Percentiles rank a stretch among this genome's conserved stretches.
These are phyloP conservation scores for Rhinella marina DNA, from an alignment of 2,797 vertebrate genomes.

Conservation along the genomic window DNA sequence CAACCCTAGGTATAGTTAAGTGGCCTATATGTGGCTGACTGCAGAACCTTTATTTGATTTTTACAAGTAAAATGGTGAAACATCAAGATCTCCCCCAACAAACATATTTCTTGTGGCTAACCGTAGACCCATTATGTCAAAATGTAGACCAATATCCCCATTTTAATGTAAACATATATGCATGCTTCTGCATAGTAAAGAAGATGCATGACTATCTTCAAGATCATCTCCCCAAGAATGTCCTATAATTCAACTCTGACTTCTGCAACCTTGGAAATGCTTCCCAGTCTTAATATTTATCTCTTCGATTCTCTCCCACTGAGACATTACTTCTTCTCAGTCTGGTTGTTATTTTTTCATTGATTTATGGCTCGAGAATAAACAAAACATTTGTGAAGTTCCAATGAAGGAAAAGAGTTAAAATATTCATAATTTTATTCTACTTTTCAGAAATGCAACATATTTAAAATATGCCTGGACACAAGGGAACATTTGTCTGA, in stretches of 20 bases:
- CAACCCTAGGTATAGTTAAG: not conserved
- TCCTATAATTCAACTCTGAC: slow-evolving; percentile 62
- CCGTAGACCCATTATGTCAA: slow-evolving; percentile 20
- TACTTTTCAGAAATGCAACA: slow-evolving; percentile 3
- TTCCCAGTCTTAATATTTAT: slow-evolving; percentile 60
- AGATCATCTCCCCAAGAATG: slow-evolving; percentile 51
- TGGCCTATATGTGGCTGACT: not conserved
- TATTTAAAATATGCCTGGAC: not conserved
- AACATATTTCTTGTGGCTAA: not conserved
- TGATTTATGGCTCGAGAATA: slow-evolving; percentile 56
- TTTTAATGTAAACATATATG: not conserved
- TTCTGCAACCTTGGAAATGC: slow-evolving; percentile 53
- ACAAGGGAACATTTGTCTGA: slow-evolving; percentile 9
- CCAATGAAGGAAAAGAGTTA: slow-evolving; percentile 46
- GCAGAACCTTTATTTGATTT: not conserved
- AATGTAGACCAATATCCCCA: slow-evolving; percentile 2
- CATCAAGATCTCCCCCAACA: not conserved
- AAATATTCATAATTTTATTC: slow-evolving; percentile 50
- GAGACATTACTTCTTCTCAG: slow-evolving; percentile 50
- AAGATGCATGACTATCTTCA: slow-evolving; percentile 42
- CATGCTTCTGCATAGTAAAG: slow-evolving; percentile 19
- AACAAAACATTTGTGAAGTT: slow-evolving; percentile 50
- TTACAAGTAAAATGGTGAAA: not conserved
- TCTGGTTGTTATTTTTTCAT: slow-evolving; percentile 56
- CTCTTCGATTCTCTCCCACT: slow-evolving; percentile 58